Evolutionary conservation across 2,113 vertebrate genomes (phyloP).

Genomic region (Muscicapa adusta): DNA sequence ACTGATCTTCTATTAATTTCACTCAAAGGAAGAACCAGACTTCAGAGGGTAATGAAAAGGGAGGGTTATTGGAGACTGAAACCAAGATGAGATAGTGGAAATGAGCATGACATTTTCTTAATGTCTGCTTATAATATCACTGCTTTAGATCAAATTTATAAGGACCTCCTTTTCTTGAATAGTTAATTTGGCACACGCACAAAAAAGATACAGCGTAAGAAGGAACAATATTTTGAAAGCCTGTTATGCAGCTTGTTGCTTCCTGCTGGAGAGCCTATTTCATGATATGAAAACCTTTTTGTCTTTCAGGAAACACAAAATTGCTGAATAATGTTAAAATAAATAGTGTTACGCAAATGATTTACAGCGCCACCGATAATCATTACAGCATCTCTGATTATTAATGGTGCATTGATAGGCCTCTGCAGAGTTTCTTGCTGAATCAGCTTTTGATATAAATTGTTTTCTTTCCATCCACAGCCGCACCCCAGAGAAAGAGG

Average conservation of each 20-base stretch:
- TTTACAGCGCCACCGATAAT: neutral
- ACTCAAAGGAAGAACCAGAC: neutral
- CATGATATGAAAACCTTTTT: neutral
- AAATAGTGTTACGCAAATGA: neutral
- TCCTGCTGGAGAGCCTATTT: neutral
- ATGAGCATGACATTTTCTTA: neutral
- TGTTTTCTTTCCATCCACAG: constrained; percentile 16
- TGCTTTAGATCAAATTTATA: neutral
- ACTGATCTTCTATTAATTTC: constrained; percentile 2
- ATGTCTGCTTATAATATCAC: neutral
- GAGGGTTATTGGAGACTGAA: neutral
- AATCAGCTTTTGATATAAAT: constrained; percentile 64
- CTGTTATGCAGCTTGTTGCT: neutral
- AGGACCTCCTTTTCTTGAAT: neutral
- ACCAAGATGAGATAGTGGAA: neutral
- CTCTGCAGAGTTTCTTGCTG: constrained; percentile 39
- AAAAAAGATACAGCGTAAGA: neutral
- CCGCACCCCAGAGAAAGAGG: neutral
- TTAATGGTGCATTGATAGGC: constrained; percentile 14
- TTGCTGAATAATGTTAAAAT: constrained; percentile 38
- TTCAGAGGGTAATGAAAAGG: neutral
- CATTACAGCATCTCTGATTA: constrained; percentile 23
- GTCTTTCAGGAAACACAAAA: neutral
- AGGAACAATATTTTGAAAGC: neutral
- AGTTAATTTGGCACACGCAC: neutral